A percentile compares a stretch with the other conserved stretches of the same genome.
phyloP scores from a whole-genome alignment of 2,113 vertebrate species.

The Psilopsiagon aurifrons region DNA sequence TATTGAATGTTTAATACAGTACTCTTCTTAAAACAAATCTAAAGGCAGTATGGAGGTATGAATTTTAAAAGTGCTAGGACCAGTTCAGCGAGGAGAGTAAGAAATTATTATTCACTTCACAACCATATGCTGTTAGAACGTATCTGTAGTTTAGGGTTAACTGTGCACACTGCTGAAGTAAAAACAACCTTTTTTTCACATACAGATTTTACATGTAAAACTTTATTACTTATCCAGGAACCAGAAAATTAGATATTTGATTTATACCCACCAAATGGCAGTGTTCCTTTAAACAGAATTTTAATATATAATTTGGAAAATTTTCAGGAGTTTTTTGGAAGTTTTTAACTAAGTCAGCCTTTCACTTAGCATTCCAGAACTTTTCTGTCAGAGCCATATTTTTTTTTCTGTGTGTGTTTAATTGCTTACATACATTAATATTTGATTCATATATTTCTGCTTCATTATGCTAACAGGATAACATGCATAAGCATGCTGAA shows the following conservation, averaged over 20 bases:
- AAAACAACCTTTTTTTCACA: background rate
- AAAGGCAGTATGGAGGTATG: background rate
- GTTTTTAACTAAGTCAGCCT: background rate
- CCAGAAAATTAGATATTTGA: background rate
- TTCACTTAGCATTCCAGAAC: background rate
- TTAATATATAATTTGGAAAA: background rate
- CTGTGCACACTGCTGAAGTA: background rate
- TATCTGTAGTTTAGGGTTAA: background rate
- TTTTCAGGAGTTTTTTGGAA: background rate
- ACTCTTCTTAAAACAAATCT: background rate
- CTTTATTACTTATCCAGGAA: background rate
- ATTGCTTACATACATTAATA: background rate
- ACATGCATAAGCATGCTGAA: slow-evolving; percentile 50
- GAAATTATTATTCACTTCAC: background rate
- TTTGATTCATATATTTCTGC: slow-evolving; percentile 4
- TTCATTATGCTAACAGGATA: slow-evolving; percentile 47
- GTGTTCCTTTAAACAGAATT: background rate
- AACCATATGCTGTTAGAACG: background rate
- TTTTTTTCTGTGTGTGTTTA: background rate
- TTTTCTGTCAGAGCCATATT: background rate
- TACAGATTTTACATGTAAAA: background rate
- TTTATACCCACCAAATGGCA: background rate
- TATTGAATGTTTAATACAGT: background rate
- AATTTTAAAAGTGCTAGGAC: background rate
- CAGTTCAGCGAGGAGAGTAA: background rate